Conservation (phyloP, 2,888 invertebrate species). For the Gymnosoma rotundatum region DNA sequence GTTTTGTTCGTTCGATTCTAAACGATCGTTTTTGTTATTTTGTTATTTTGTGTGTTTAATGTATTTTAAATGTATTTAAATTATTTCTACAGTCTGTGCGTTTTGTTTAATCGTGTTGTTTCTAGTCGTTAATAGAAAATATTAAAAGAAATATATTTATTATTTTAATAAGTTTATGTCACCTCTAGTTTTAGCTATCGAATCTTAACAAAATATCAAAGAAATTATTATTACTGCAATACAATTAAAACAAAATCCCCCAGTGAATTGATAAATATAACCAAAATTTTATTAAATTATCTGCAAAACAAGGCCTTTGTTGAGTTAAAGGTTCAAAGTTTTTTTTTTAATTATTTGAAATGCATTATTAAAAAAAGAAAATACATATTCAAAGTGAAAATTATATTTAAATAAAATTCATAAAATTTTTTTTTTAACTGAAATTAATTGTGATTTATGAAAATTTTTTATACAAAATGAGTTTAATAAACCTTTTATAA, state of each 20-base stretch:
- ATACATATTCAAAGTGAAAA: slow-evolving; percentile 14
- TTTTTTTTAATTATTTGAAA: neutral
- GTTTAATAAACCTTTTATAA: too few relatives aligned
- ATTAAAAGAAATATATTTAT: slow-evolving; percentile 12
- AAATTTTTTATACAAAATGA: too few relatives aligned
- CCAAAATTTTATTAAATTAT: slow-evolving; percentile 15
- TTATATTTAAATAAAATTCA: neutral
- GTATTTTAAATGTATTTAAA: slow-evolving; percentile 26
- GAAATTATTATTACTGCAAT: neutral
- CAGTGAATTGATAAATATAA: slow-evolving; percentile 2
- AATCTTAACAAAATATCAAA: neutral
- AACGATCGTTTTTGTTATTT: slow-evolving; percentile 49
- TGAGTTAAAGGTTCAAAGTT: slow-evolving; percentile 44
- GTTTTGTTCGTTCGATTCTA: slow-evolving; percentile 55
- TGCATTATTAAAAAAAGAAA: neutral
- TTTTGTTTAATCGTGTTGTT: slow-evolving; percentile 38
- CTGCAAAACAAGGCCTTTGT: slow-evolving; percentile 19
- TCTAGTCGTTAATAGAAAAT: slow-evolving; percentile 21
- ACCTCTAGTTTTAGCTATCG: slow-evolving; percentile 10
- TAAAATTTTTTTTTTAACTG: neutral
- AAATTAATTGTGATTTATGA: too few relatives aligned
- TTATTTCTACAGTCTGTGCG: slow-evolving; percentile 39
- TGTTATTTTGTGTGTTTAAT: neutral
- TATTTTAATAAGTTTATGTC: slow-evolving; percentile 45
- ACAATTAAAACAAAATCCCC: slow-evolving; percentile 6